Evolutionary conservation across 2,797 vertebrate genomes (phyloP).

Genomic region (Pteropus rufus): DNA sequence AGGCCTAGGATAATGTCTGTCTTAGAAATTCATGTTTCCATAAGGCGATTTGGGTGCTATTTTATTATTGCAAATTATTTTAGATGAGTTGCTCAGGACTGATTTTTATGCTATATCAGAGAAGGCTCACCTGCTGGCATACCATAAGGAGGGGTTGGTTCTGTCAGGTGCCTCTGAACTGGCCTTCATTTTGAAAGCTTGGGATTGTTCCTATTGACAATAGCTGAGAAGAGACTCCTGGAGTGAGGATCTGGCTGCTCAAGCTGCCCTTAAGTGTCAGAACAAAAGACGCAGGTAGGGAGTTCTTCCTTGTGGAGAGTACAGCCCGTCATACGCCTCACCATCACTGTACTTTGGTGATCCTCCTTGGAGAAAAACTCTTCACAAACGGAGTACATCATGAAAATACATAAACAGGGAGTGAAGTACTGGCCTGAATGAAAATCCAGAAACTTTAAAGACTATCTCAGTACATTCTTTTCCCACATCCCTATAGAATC

Average conservation of each 20-base stretch:
- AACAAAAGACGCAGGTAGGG: background rate
- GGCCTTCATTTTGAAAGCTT: conserved; percentile 20
- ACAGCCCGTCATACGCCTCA: background rate
- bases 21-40: background rate
- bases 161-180: background rate
- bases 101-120: background rate
- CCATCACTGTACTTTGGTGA: background rate
- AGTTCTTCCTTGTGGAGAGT: background rate
- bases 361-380: background rate
- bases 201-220: background rate
- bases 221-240: background rate
- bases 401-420: background rate
- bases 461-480: background rate
- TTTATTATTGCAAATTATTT: background rate
- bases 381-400: background rate
- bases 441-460: background rate
- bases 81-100: background rate
- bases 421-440: background rate
- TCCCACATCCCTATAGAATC: background rate
- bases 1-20: background rate
- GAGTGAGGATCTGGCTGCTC: background rate
- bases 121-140: background rate
- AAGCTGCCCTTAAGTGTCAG: background rate
- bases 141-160: background rate
- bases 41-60: background rate